These are phyloP conservation scores for Anoura caudifer DNA, from an alignment of 2,113 vertebrate species.

Conservation along the genomic window DNA sequence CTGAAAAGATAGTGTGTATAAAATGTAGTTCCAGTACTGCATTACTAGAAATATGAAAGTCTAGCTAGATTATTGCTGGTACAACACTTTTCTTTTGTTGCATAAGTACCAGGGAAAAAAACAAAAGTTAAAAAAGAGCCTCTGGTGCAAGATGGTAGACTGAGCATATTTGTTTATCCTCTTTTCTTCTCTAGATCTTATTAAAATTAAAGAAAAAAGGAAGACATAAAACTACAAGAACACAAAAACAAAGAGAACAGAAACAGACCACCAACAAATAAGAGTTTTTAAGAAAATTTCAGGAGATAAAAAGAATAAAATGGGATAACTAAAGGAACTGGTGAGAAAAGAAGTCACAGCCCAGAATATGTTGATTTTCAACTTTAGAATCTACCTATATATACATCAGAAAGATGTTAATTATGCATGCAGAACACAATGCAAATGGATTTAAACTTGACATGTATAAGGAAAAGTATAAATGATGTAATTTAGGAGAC, in stretches of 20 bases:
- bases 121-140: background rate
- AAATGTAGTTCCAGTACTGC: background rate
- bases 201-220: slow-evolving; percentile 7
- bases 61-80: background rate
- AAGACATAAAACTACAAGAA: background rate
- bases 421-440: background rate
- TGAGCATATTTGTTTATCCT: background rate
- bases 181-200: background rate
- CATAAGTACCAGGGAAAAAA: too few species aligned
- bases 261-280: background rate
- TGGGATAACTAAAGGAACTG: background rate
- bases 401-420: background rate
- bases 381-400: background rate
- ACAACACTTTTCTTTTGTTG: background rate
- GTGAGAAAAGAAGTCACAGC: background rate
- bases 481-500: background rate
- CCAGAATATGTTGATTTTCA: background rate
- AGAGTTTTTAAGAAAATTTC: background rate
- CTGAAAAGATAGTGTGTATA: background rate
- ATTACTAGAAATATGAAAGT: background rate
- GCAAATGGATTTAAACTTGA: background rate
- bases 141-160: background rate
- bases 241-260: background rate
- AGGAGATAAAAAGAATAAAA: background rate
- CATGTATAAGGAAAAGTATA: background rate